Conservation (phyloP, 1,140 invertebrate species). For the Drosophila nebulosa region DNA sequence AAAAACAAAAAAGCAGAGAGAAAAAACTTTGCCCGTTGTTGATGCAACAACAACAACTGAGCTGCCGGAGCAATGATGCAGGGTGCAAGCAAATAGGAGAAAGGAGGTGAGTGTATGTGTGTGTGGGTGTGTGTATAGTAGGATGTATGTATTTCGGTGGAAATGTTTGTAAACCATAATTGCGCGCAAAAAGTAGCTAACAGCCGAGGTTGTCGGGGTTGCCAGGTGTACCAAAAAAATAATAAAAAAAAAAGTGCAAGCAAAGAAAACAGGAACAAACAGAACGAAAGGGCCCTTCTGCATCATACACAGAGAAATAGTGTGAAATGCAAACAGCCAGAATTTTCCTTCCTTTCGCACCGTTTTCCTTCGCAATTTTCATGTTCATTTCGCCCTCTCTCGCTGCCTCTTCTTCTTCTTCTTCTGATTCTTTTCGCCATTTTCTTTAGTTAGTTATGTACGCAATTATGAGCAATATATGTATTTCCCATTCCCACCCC, state of each 20-base stretch:
- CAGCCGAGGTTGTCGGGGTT: constrained; percentile 1
- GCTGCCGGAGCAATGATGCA: background rate
- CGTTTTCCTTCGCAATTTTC: too few relatives aligned
- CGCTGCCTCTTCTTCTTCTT: background rate
- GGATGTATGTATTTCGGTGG: constrained; percentile 7
- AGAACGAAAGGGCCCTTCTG: too few relatives aligned
- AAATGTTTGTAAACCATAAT: constrained; percentile 74
- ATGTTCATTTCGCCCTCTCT: too few relatives aligned
- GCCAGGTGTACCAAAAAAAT: background rate
- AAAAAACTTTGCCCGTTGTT: constrained; percentile 51
- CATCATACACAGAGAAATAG: background rate
- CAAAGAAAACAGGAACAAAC: too few relatives aligned
- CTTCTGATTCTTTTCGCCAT: background rate
- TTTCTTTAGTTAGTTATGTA: constrained; percentile 22
- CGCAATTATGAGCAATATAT: constrained; percentile 57
- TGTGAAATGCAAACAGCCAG: background rate
- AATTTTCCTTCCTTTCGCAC: too few relatives aligned
- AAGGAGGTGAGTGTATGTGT: too few relatives aligned
- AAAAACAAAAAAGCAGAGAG: constrained; percentile 2
- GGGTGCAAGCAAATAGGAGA: background rate
- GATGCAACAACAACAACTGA: constrained; percentile 30
- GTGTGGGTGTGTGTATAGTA: too few relatives aligned
- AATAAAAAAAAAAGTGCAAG: too few relatives aligned
- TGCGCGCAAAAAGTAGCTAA: constrained; percentile 63
- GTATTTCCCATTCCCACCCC: background rate